Conservation (phyloP, 2,113 vertebrate species). For the Stercorarius parasiticus region DNA sequence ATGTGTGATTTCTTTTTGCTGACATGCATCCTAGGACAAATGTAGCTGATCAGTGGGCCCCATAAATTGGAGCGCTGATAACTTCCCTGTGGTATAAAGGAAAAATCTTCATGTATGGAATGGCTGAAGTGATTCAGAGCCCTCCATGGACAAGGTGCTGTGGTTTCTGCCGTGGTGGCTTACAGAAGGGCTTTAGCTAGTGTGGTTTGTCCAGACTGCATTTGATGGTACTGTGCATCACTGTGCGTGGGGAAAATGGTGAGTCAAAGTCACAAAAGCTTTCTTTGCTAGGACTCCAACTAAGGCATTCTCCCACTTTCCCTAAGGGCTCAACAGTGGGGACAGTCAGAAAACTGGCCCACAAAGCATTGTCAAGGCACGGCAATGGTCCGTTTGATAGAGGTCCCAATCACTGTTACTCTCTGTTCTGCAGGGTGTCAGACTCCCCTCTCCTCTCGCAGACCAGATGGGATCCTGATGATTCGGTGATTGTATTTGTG, state of each 20-base stretch:
- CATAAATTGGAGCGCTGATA: background rate
- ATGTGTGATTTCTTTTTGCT: background rate
- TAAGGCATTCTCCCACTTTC: background rate
- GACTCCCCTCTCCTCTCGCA: background rate
- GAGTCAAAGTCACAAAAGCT: background rate
- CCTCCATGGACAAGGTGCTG: background rate
- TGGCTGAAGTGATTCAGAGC: background rate
- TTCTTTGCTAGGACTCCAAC: background rate
- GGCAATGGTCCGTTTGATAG: rapidly evolving
- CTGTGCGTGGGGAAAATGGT: background rate
- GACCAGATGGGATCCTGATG: background rate
- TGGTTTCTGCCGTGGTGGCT: background rate
- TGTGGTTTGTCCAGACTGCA: background rate
- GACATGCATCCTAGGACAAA: background rate
- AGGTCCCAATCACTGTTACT: background rate
- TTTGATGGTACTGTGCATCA: background rate
- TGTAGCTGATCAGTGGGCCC: background rate
- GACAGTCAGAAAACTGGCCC: background rate
- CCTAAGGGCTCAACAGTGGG: background rate
- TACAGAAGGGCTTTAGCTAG: background rate
- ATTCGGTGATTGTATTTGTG: background rate
- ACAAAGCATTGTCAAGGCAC: background rate
- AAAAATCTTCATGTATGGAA: background rate
- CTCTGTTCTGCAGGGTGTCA: background rate
- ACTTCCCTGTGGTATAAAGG: background rate